Percentiles rank a stretch among this genome's conserved stretches.
These are phyloP conservation scores for Nannospalax galili DNA, from an alignment of 2,113 vertebrate species.

Conservation along the genomic window DNA sequence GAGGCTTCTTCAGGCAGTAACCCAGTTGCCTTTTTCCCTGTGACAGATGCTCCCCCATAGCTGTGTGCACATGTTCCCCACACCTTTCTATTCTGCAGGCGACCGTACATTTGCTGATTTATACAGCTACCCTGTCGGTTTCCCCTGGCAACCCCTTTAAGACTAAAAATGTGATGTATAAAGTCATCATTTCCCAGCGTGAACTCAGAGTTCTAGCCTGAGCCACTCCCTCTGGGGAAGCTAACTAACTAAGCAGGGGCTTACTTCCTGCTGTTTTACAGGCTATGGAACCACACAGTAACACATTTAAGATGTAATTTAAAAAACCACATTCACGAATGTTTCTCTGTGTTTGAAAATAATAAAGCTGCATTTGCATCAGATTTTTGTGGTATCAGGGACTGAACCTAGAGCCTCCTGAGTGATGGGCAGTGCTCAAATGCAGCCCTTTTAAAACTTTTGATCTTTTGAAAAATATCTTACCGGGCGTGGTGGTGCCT, in stretches of 20 bases:
- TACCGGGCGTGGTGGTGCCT: too few relatives aligned
- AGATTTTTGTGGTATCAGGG: neutral
- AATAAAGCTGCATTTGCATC: neutral
- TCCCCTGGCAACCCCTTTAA: conserved; percentile 51
- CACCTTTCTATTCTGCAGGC: neutral
- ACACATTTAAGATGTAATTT: neutral
- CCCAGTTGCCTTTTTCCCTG: neutral
- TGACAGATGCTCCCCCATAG: neutral
- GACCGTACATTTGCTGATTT: neutral
- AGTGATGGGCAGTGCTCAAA: neutral
- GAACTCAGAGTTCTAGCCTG: neutral
- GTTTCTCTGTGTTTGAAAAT: neutral
- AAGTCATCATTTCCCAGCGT: neutral
- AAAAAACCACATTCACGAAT: neutral
- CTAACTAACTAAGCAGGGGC: too few relatives aligned
- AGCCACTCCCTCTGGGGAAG: neutral
- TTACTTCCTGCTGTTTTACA: neutral
- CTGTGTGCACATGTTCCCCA: neutral
- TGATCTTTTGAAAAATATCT: neutral
- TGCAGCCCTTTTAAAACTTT: neutral
- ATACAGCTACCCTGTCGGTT: neutral
- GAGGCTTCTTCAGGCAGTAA: neutral
- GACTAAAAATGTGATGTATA: neutral
- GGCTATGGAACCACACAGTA: neutral
- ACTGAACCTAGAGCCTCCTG: neutral